Base-by-base conservation (phyloP, 1,140 invertebrate species). In the Drosophila seguyi region DNA sequence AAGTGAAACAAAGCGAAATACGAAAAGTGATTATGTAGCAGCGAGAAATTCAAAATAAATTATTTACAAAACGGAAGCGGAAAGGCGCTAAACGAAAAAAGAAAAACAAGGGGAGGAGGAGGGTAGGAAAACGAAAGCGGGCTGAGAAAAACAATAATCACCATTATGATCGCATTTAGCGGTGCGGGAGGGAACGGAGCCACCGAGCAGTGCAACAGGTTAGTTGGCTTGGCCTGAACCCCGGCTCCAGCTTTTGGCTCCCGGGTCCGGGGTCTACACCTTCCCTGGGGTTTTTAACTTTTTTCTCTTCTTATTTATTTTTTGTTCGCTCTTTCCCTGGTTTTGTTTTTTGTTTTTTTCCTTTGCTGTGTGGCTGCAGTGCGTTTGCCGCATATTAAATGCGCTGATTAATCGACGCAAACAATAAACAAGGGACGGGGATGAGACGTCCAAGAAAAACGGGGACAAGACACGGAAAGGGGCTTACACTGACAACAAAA, bases 321-420 rank as follows among this genome's bases (percentile, higher is more conserved):
- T 71, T 20, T 18, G 13, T 6, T 63, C 13, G 18, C 50, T 36
- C 5, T 55, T 38, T 55, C 34, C 31, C 31, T 4, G 65, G 27
- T 38, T 60, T 47, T 20, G 25, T 29, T 38, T 29, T 38, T 14
- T 71, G 14, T 45, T 29, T 36, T 66, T 14, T 25, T 4, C 14
- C 47, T 14, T 31, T 66, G 34, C n/a, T 74, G 60, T 55, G 52
- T 55, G 52, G 34, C 57, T 68, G 75, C 75, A 78, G 75, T 78
- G 75, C 75, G 75, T 78, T 67, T 72, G 69, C 53, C 57, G 75
- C 75, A 78, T 78, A 78, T 78, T 78, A 78, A 78, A 79, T 74
- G 80, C 79, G 72, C 75, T 88, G 84, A 87, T 87, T 88, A 87
- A 87, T 88, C 75, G 60, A 59, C 69, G 65, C 65, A 79, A 82